A percentile compares a stretch with the other conserved stretches of the same genome.
These are phyloP conservation scores for Dallia pectoralis DNA, from an alignment of 2,797 vertebrate genomes.

Conservation along the genomic window DNA sequence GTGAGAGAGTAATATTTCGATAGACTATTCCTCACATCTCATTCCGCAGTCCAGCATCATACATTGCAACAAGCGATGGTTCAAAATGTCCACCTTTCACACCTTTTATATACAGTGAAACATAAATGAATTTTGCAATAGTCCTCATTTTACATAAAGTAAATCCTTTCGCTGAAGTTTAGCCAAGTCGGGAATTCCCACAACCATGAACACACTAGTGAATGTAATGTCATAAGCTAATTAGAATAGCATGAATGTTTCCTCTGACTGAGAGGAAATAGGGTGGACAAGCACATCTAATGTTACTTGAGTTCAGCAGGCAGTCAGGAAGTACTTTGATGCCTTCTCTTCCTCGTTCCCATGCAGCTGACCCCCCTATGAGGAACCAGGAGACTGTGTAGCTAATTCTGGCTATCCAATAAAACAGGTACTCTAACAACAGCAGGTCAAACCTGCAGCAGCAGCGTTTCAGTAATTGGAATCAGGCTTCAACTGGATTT, in stretches of 20 bases:
- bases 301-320: constrained; percentile 5
- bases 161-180: neutral
- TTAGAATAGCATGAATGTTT: neutral
- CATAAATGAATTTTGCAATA: neutral
- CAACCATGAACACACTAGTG: neutral
- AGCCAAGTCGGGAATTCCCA: neutral
- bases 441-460: constrained; percentile 8
- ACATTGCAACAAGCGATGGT: neutral
- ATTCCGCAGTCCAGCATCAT: neutral
- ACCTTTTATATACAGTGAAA: neutral
- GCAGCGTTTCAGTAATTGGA: neutral
- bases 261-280: neutral
- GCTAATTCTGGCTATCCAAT: neutral
- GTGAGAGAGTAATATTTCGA: neutral
- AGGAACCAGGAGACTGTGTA: neutral
- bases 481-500: constrained; percentile 1
- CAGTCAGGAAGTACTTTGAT: constrained; percentile 32
- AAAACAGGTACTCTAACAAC: neutral
- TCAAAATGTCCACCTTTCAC: neutral
- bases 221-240: neutral
- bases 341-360: constrained; percentile 17
- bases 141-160: neutral
- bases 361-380: neutral
- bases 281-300: neutral
- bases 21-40: neutral